Evolutionary conservation across 2,797 vertebrate species (phyloP).

Genomic region (Paramormyrops hopkinsi): DNA sequence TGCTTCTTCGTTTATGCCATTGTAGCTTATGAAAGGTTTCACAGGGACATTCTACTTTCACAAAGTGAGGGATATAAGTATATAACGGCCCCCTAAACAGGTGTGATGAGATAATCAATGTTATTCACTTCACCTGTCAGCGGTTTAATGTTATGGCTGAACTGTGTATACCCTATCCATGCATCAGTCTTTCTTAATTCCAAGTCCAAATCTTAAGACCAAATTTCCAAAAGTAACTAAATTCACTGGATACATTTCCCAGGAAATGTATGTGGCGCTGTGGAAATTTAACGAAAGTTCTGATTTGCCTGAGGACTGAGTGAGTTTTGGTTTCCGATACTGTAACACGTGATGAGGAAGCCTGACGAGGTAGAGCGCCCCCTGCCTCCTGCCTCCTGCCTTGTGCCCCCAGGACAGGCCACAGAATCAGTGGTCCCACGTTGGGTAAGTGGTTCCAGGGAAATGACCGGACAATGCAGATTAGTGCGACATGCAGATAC

Average conservation of each 20-base stretch:
- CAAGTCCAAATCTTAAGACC: not conserved
- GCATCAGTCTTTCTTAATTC: not conserved
- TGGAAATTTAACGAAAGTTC: not conserved
- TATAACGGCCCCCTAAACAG: not conserved
- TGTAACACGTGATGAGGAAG: not conserved
- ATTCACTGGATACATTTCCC: not conserved
- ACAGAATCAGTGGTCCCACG: not conserved
- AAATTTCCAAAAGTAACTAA: not conserved
- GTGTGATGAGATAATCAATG: not conserved
- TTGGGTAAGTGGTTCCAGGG: not conserved
- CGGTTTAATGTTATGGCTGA: not conserved
- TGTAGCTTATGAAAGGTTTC: not conserved
- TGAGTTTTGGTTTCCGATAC: not conserved
- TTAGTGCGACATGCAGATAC: not conserved
- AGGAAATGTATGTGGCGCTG: not conserved
- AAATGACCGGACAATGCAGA: not conserved
- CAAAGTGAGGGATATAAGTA: not conserved
- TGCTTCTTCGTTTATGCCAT: not conserved
- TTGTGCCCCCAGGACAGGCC: not conserved
- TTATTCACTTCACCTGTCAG: not conserved
- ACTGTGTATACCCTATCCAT: not conserved
- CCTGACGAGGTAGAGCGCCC: not conserved
- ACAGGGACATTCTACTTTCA: not conserved
- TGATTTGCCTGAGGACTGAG: not conserved
- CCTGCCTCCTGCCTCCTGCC: not conserved